Percentiles rank a stretch among this genome's conserved stretches.
phyloP scores from a whole-genome alignment of 2,888 invertebrate genomes.

The Euclidia mi region DNA sequence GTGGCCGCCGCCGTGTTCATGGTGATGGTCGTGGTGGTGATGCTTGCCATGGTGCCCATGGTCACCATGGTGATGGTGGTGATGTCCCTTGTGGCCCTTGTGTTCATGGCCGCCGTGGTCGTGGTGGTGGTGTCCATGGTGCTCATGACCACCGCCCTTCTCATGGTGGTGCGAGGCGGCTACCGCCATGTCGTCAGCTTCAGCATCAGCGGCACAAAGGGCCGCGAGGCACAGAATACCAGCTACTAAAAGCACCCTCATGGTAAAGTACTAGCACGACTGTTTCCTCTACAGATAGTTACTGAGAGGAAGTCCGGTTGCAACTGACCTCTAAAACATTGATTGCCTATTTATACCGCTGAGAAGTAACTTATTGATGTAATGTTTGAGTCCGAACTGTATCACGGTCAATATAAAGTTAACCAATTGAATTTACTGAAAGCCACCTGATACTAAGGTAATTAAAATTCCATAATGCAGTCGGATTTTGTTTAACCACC shows the following conservation, averaged over 20 bases:
- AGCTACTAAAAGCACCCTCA: constrained; percentile 74
- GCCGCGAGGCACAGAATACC: constrained; percentile 77
- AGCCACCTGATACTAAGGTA: too few relatives aligned
- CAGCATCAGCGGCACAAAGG: constrained; percentile 64
- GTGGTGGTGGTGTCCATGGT: constrained; percentile 92
- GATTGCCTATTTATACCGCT: constrained; percentile 80
- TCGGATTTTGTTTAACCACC: too few relatives aligned
- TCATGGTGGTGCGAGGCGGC: constrained; percentile 91
- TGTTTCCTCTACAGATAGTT: constrained; percentile 19
- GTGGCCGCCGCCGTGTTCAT: constrained; percentile 94
- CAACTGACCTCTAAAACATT: constrained; percentile 32
- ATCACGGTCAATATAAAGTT: constrained; percentile 21
- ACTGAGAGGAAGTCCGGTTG: constrained; percentile 33
- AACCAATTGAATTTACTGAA: too few relatives aligned
- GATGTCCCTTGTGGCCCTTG: constrained; percentile 94
- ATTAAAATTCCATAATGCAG: too few relatives aligned
- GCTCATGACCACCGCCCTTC: constrained; percentile 92
- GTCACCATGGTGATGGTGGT: constrained; percentile 94
- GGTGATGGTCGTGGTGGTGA: constrained; percentile 93
- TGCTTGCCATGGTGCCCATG: constrained; percentile 94
- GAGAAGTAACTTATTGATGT: constrained; percentile 46
- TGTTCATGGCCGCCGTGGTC: constrained; percentile 93
- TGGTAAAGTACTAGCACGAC: constrained; percentile 48
- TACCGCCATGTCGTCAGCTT: constrained; percentile 79
- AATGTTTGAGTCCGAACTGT: constrained; percentile 13